Conservation (phyloP, 2,113 vertebrate genomes). For the Amia ocellicauda region DNA sequence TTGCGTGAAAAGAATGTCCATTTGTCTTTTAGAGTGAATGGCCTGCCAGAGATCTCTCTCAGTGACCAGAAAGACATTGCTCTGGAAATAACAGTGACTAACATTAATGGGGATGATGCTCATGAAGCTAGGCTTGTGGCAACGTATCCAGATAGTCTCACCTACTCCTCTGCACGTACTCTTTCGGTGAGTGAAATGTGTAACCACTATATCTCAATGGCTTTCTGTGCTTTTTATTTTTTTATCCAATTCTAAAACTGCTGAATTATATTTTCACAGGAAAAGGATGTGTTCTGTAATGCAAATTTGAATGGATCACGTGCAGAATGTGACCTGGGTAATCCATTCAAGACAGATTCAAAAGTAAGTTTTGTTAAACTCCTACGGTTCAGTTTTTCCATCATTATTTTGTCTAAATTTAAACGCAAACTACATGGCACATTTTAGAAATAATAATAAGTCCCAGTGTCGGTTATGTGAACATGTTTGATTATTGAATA, state of each 20-base stretch:
- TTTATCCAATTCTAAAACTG: background rate
- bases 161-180: conserved; percentile 81
- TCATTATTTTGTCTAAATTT: too few species aligned
- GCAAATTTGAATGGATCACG: conserved; percentile 87
- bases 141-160: conserved; percentile 74
- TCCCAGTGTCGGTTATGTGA: too few species aligned
- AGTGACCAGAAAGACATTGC: conserved; percentile 88
- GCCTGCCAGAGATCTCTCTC: conserved; percentile 75
- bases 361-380: conserved; percentile 68
- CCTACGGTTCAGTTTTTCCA: too few species aligned
- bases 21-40: conserved; percentile 56
- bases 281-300: conserved; percentile 76
- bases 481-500: too few species aligned
- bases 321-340: conserved; percentile 88
- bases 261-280: conserved; percentile 56
- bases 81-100: conserved; percentile 81
- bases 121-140: conserved; percentile 85
- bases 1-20: background rate
- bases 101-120: conserved; percentile 85
- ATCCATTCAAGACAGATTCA: conserved; percentile 89
- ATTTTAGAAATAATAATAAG: too few species aligned
- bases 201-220: background rate
- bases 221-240: too few species aligned
- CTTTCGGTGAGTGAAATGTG: conserved; percentile 62
- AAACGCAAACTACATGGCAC: too few species aligned